Percentiles rank a stretch among this genome's conserved stretches.
Evolutionary conservation across 2,888 invertebrate species (phyloP).

Genomic region (Elgonia sp.): DNA sequence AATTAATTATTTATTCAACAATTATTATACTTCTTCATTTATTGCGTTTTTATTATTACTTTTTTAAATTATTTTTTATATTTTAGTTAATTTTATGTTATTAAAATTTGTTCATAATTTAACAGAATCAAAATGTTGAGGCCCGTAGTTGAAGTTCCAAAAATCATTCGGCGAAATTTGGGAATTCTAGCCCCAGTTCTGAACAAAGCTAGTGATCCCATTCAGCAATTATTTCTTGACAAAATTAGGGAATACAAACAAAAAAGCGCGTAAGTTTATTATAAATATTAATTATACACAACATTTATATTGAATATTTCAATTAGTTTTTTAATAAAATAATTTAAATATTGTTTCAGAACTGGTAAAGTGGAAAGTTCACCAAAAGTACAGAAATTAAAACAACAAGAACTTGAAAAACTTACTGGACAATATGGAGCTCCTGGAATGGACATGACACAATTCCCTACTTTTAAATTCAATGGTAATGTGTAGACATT

Average conservation of each 20-base stretch:
- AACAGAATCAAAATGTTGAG: conserved; percentile 81
- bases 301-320: too few species aligned
- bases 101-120: too few species aligned
- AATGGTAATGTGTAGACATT: conserved; percentile 86
- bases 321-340: too few species aligned
- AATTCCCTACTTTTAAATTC: conserved; percentile 96
- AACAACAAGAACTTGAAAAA: conserved; percentile 93
- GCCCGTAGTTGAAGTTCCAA: conserved; percentile 79
- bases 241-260: conserved; percentile 96
- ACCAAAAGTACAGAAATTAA: conserved; percentile 92
- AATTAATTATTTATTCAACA: too few species aligned
- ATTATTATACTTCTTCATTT: too few species aligned
- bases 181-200: conserved; percentile 91
- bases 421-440: conserved; percentile 93
- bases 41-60: background rate
- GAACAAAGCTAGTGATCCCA: conserved; percentile 94
- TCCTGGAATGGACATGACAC: conserved; percentile 93
- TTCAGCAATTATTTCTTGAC: conserved; percentile 97
- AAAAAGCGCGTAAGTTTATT: conserved; percentile 93
- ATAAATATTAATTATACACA: background rate
- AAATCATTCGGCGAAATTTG: conserved; percentile 89
- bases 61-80: background rate
- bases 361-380: conserved; percentile 94
- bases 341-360: conserved; percentile 86
- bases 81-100: too few species aligned